Base-by-base conservation (phyloP, 1,140 invertebrate genomes). In the Drosophila azteca region DNA sequence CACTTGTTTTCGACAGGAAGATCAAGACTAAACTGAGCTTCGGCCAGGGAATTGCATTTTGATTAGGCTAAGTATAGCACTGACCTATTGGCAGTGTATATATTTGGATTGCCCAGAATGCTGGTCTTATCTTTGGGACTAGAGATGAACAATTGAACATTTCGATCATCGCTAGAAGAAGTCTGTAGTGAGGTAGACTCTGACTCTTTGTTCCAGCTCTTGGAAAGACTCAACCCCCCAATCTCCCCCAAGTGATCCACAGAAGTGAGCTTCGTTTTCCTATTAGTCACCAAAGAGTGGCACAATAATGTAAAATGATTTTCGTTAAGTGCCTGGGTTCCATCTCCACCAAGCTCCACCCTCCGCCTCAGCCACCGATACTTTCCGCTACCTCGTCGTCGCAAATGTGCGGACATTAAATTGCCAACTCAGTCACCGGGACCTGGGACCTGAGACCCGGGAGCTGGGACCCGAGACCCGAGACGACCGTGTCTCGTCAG, bases 391-490 rank as follows among this genome's bases (percentile, higher is more conserved):
- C 31, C 58, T 67, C 65, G 51, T 67, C 29, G 46, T 43, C 26
- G 61, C 49, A 78, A 85, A 87, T 85, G 68, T 81, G 81, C 67
- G 72, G 72, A 75, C 82, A 87, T 85, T 87, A 85, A 87, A 55
- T 62, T 69, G 66, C 54, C 72, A 77, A 57, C 71, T 76, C 71
- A 79, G 57, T 26, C 24, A 26, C 24, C 24, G 24, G 24, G 24
- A 26, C 3, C 4, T 5, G 3, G 24, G 24, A 24, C 4, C 24
- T 4, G 24, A 4, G 24, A 26, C 4, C 5, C 24, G 24, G 5
- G 24, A 26, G 4, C 5, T 4, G 24, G 5, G 24, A 26, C 24
- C 24, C 24, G 24, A 26, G 24, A 26, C 17, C 17, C 17, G 17
- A 20, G 17, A 20, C 17, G 17, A 44, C 39, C 52, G 24, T 62